These are phyloP conservation scores for Idaea straminata DNA, from an alignment of 2,888 invertebrate genomes.

Conservation along the genomic window DNA sequence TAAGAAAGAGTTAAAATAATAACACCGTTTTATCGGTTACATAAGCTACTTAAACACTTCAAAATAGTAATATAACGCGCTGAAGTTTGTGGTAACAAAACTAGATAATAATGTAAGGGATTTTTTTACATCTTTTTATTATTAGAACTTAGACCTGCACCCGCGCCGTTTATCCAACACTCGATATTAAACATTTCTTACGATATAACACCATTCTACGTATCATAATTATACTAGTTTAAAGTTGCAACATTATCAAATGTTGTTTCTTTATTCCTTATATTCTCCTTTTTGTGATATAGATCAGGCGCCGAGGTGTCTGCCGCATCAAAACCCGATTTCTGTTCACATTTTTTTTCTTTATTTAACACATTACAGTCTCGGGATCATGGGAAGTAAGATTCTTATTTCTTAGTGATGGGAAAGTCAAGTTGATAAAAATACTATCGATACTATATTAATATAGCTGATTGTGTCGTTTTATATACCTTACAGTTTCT, in stretches of 20 bases:
- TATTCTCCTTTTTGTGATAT: conserved; percentile 21
- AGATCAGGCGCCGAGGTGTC: conserved; percentile 55
- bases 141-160: no score
- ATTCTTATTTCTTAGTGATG: conserved; percentile 16
- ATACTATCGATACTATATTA: not conserved
- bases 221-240: no score
- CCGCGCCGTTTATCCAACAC: no score
- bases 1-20: conserved; percentile 46
- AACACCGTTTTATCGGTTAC: conserved; percentile 27
- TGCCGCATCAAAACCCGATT: conserved; percentile 36
- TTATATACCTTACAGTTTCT: no score
- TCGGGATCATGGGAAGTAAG: conserved; percentile 9
- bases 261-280: conserved; percentile 1
- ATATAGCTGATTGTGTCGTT: no score
- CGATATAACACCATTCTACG: no score
- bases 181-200: no score
- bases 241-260: no score
- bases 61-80: not conserved
- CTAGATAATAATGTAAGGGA: no score
- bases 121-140: no score
- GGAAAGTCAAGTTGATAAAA: conserved; percentile 6
- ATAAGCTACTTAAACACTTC: conserved; percentile 15
- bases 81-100: no score
- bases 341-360: conserved; percentile 20
- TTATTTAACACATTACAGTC: conserved; percentile 15